Conservation (phyloP, 92 coral and sea anemone species). For the Paragorgia papillata region DNA sequence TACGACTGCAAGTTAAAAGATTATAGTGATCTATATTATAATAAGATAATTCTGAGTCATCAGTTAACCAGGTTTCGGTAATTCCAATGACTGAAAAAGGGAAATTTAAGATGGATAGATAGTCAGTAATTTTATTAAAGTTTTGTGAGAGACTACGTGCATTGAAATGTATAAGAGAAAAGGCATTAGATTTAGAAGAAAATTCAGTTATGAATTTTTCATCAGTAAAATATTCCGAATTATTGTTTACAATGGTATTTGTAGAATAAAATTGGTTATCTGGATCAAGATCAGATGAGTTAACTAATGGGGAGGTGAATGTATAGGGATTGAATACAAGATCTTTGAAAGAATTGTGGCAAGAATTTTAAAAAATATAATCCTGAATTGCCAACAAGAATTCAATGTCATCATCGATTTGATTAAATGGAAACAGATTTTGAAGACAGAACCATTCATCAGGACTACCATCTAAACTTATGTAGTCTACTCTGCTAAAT, state of each 20-base stretch:
- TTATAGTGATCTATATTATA: not conserved
- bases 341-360: constrained; percentile 16
- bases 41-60: not conserved
- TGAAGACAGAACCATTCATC: not conserved
- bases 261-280: constrained; percentile 14
- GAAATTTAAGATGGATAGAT: constrained; percentile 3
- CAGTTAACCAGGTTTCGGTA: constrained; percentile 31
- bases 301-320: not conserved
- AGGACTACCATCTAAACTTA: not conserved
- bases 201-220: not conserved
- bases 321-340: constrained; percentile 20
- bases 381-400: constrained; percentile 9
- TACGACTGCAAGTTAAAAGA: constrained; percentile 10
- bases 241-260: not conserved
- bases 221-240: constrained; percentile 3
- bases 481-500: not conserved
- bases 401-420: constrained; percentile 2
- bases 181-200: not conserved
- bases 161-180: constrained; percentile 16
- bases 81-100: constrained; percentile 2
- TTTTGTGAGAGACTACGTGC: constrained; percentile 16
- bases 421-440: constrained; percentile 1
- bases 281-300: constrained; percentile 21
- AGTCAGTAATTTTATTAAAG: constrained; percentile 7
- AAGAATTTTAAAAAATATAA: not conserved